These are phyloP conservation scores for Neomorphus geoffroyi DNA, from an alignment of 2,797 vertebrate genomes.

Conservation along the genomic window DNA sequence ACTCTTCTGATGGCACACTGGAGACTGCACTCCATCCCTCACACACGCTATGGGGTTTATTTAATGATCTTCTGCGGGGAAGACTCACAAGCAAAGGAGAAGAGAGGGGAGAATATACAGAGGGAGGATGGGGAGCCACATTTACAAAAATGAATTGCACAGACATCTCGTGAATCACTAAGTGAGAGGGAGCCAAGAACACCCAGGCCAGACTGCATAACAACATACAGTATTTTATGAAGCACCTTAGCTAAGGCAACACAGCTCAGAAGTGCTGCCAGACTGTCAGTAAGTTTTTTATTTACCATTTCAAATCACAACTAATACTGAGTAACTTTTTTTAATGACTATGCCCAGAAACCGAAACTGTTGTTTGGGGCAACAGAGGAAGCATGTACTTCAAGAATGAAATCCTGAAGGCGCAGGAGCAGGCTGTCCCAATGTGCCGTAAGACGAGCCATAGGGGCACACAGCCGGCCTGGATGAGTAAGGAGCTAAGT, in stretches of 20 bases:
- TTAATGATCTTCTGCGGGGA: background rate
- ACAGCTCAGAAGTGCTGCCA: slow-evolving; percentile 23
- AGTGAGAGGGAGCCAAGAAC: slow-evolving; percentile 58
- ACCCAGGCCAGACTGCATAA: slow-evolving; percentile 62
- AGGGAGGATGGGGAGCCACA: background rate
- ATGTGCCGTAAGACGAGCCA: no score
- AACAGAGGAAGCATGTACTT: slow-evolving; percentile 16
- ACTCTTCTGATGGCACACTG: rapidly evolving
- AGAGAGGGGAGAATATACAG: background rate
- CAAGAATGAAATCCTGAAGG: slow-evolving; percentile 26
- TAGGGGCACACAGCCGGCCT: no score
- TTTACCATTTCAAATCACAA: slow-evolving; percentile 45
- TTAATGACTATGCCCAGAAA: background rate
- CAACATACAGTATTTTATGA: slow-evolving; percentile 50
- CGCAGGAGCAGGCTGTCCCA: no score
- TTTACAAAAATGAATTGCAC: slow-evolving; percentile 66
- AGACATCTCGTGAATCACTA: slow-evolving; percentile 71
- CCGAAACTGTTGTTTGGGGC: background rate
- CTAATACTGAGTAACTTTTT: background rate
- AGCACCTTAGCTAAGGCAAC: slow-evolving; percentile 56
- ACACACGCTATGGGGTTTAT: background rate
- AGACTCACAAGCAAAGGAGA: slow-evolving; percentile 4
- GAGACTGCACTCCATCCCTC: background rate
- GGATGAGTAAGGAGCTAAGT: no score
- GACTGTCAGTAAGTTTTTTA: slow-evolving; percentile 48